phyloP scores from a whole-genome alignment of 2,888 invertebrate species.

The Caenorhabditis sp. region DNA sequence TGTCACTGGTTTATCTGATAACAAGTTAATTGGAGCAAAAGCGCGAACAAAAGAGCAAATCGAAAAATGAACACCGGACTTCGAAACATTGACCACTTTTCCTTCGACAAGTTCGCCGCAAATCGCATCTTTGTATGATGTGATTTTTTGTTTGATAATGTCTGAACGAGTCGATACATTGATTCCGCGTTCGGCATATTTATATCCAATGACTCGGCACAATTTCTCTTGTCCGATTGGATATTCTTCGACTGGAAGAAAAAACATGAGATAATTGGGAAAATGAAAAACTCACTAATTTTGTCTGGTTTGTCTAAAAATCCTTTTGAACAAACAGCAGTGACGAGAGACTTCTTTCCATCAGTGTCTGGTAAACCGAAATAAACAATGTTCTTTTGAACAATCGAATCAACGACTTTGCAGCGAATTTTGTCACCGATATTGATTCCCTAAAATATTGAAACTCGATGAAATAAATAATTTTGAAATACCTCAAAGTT shows the following conservation, averaged over 20 bases:
- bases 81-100: conserved; percentile 25
- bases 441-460: conserved; percentile 23
- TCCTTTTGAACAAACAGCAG: conserved; percentile 32
- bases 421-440: conserved; percentile 55
- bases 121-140: conserved; percentile 50
- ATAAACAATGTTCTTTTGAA: conserved; percentile 46
- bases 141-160: conserved; percentile 58
- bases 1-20: conserved; percentile 46
- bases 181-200: conserved; percentile 56
- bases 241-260: conserved; percentile 29
- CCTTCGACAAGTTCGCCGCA: conserved; percentile 49
- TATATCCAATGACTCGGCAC: conserved; percentile 58
- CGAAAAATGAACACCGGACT: conserved; percentile 34
- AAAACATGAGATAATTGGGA: not conserved
- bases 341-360: conserved; percentile 44
- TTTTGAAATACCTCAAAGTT: conserved; percentile 48
- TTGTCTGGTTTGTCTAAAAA: conserved; percentile 41
- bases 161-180: conserved; percentile 58
- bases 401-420: conserved; percentile 48
- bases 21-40: conserved; percentile 48
- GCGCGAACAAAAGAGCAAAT: conserved; percentile 48
- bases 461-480: not conserved
- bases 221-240: conserved; percentile 51
- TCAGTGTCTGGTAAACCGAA: conserved; percentile 46
- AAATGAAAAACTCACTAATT: conserved; percentile 16